A percentile compares a stretch with the other conserved stretches of the same genome.
phyloP scores from a whole-genome alignment of 2,797 vertebrate species.

The Rhodeus uyekii region DNA sequence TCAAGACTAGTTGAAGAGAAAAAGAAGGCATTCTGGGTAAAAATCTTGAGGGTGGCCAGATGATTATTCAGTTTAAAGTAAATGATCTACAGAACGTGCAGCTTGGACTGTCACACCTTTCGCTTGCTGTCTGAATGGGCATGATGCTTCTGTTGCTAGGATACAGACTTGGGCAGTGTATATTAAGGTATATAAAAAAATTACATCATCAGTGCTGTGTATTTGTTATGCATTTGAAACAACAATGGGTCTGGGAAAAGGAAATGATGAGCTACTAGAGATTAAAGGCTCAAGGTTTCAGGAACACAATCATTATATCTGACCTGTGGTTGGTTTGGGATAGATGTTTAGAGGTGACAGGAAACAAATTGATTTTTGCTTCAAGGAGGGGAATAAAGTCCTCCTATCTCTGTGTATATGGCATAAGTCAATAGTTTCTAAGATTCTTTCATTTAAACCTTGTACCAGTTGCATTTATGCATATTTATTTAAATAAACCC shows the following conservation, averaged over 20 bases:
- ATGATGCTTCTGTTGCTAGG: slow-evolving; percentile 16
- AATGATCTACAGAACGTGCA: background rate
- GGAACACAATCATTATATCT: slow-evolving; percentile 41
- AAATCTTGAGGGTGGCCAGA: background rate
- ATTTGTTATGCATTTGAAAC: slow-evolving; percentile 29
- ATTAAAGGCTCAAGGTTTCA: slow-evolving; percentile 42
- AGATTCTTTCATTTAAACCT: slow-evolving; percentile 8
- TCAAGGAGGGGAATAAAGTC: slow-evolving; percentile 40
- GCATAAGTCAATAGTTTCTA: slow-evolving; percentile 33
- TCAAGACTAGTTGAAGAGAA: background rate
- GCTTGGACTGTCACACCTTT: slow-evolving; percentile 2
- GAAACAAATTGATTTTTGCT: slow-evolving; percentile 41
- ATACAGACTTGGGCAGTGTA: slow-evolving; percentile 13
- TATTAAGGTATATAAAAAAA: slow-evolving; percentile 17
- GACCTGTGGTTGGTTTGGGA: slow-evolving; percentile 26
- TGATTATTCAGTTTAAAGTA: background rate
- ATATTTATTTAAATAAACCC: background rate
- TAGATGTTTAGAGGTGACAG: slow-evolving; percentile 39
- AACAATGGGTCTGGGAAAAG: slow-evolving; percentile 31
- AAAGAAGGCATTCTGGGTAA: background rate
- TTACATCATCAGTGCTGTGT: background rate
- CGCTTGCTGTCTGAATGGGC: background rate
- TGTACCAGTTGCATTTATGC: background rate
- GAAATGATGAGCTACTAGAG: slow-evolving; percentile 39
- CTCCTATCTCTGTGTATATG: slow-evolving; percentile 24